Conservation (phyloP, 2,113 vertebrate genomes). For the Brachyhypopomus occidentalis region DNA sequence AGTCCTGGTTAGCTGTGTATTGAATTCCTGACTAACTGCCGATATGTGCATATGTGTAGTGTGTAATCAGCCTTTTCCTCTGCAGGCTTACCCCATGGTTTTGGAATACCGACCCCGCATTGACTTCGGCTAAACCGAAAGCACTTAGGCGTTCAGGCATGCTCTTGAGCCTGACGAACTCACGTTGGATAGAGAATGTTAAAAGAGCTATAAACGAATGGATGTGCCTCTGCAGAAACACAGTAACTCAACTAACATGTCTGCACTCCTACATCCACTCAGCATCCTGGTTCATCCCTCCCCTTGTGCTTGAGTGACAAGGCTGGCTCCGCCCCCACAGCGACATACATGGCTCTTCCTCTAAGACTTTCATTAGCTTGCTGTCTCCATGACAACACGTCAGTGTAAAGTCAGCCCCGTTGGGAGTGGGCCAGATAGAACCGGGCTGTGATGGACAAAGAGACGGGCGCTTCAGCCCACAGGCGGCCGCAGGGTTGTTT, state of each 20-base stretch:
- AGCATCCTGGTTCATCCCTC: slow-evolving; percentile 8
- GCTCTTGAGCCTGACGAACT: slow-evolving; percentile 12
- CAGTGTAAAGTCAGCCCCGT: slow-evolving; percentile 7
- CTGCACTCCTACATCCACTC: slow-evolving; percentile 18
- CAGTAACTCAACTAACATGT: slow-evolving; percentile 32
- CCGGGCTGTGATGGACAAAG: slow-evolving; percentile 8
- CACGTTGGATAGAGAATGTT: background rate
- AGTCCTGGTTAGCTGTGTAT: too few relatives aligned
- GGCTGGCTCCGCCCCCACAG: slow-evolving; percentile 41
- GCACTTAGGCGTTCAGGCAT: slow-evolving; percentile 16
- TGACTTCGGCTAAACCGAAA: slow-evolving; percentile 83
- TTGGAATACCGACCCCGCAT: slow-evolving; percentile 89
- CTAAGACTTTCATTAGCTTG: slow-evolving; percentile 40
- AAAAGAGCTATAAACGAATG: slow-evolving; percentile 14
- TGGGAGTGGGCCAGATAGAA: slow-evolving; percentile 28
- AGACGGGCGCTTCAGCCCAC: slow-evolving; percentile 6
- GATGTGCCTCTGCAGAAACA: slow-evolving; percentile 36
- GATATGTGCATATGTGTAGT: too few relatives aligned
- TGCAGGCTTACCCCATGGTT: slow-evolving; percentile 87
- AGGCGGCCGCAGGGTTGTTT: background rate
- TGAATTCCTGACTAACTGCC: too few relatives aligned
- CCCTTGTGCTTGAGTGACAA: slow-evolving; percentile 35
- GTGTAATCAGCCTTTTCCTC: slow-evolving; percentile 35
- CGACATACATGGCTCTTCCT: slow-evolving; percentile 15
- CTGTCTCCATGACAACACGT: slow-evolving; percentile 43